Base-by-base conservation (phyloP, 1,140 invertebrate species). In the Elysia chlorotica region DNA sequence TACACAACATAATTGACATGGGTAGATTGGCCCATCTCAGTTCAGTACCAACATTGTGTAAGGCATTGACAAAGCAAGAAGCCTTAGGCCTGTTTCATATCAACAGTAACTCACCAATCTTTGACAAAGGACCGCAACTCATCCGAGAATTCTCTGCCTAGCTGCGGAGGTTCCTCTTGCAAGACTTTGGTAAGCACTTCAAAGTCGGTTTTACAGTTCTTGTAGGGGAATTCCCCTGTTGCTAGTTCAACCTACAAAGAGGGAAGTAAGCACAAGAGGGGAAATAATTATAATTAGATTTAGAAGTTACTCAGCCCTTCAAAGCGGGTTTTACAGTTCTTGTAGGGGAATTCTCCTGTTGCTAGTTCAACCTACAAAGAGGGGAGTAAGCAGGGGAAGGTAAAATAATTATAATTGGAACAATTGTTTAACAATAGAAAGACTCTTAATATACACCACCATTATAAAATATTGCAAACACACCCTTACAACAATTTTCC, bases 331-430 rank as follows among this genome's bases (percentile, higher is more conserved):
- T 84, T 84, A 78, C 87, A 88, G 63, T 87, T 83, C 74, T 85
- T 85, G 77, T 88, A 88, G 10, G 88, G 88, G 74, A 88, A 87
- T 75, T 87, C 83, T 30, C 87, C 87, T 35, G 85, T 88, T 0
- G 87, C 87, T 33, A 88, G 74, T 90, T 97, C 96, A 59, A 87
- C 86, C 85, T 87, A n/a, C n/a, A n/a, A n/a, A n/a, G n/a, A n/a
- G n/a, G n/a, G n/a, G n/a, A n/a, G n/a, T n/a, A n/a, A n/a, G n/a
- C n/a, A n/a, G n/a, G n/a, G n/a, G n/a, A n/a, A n/a, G n/a, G n/a
- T n/a, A n/a, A n/a, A n/a, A n/a, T n/a, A n/a, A n/a, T n/a, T n/a
- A n/a, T n/a, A n/a, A n/a, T n/a, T n/a, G n/a, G n/a, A n/a, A n/a
- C n/a, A n/a, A n/a, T n/a, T n/a, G n/a, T n/a, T n/a, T n/a, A n/a